Base-by-base conservation (phyloP, 1,140 invertebrate species). In the Brachionus rotundiformis region DNA sequence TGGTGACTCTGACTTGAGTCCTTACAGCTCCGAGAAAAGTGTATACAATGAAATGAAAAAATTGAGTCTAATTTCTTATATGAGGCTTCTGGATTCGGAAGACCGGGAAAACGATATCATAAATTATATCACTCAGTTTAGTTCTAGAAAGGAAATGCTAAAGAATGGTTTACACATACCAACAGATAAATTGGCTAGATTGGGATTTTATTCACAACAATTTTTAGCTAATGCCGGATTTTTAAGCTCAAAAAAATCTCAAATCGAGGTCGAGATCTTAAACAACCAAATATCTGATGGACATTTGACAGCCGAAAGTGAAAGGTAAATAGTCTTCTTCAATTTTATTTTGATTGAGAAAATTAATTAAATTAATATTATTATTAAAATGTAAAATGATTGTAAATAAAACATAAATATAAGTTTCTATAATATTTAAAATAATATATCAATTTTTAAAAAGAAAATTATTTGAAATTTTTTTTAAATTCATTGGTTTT, bases 31-130 rank as follows among this genome's bases (percentile, higher is more conserved):
- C 10, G 47, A 54, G 23, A 36, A 79, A 54, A 41, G 76, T 63
- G 47, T 79, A 7, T 79, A 79, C 36, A 79, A 79, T 59, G 76
- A 79, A 39, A 54, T 79, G 47, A 79, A 79, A 63, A 54, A 63
- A n/a, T 23, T 79, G 29, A 59, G 47, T 33, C 33, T 79, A 2
- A 39, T 79, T 36, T 79, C 76, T 5, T 79, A 79, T 25, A 29
- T 79, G 76, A 54, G 16, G 19, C 7, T 36, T 16, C 47, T 79
- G 7, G 29, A 79, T 41, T 33, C 16, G 3, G n/a, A 47, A 13
- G 76, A 79, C 13, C 31, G 76, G 2, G 76, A 79, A 63, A 79
- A 25, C 33, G 76, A 79, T 23, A 19, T 79, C 11, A 79, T 79
- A 23, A 59, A 59, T 25, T 79, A 31, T 79, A 19, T 79, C 1